Evolutionary conservation across 1,140 invertebrate genomes (phyloP).

Genomic region (Leptopilina boulardi): DNA sequence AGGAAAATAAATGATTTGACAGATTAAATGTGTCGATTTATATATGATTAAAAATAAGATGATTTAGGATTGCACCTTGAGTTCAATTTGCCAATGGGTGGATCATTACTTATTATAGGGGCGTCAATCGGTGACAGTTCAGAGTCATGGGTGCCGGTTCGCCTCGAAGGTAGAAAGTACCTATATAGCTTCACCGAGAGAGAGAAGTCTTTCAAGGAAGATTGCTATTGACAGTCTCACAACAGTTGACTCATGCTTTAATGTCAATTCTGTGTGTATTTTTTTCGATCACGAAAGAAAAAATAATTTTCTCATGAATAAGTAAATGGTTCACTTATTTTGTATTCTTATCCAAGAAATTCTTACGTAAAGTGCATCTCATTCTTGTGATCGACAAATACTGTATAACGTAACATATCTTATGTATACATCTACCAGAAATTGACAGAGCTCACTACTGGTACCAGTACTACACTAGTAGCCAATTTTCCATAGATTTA

Average conservation of each 20-base stretch:
- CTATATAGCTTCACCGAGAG: neutral
- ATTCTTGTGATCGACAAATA: no score
- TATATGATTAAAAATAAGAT: neutral
- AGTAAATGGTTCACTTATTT: neutral
- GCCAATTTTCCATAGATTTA: no score
- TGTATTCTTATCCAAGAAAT: neutral
- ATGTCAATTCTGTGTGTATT: neutral
- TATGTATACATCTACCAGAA: no score
- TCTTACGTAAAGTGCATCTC: neutral
- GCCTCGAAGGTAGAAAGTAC: conserved; percentile 61
- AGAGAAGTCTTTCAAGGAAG: neutral
- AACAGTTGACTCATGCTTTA: conserved; percentile 3
- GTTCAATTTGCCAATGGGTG: conserved; percentile 16
- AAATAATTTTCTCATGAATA: neutral
- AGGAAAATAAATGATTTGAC: conserved; percentile 6
- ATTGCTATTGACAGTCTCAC: conserved; percentile 11
- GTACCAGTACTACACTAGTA: no score
- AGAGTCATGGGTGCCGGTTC: conserved; percentile 45
- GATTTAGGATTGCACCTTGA: conserved; percentile 7
- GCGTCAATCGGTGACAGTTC: conserved; percentile 32
- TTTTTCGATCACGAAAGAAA: neutral
- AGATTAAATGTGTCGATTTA: conserved; percentile 1
- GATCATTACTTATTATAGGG: conserved; percentile 4
- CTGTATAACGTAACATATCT: no score
- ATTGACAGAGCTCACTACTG: no score